Conservation (phyloP, 2,797 vertebrate species). For the Labroides dimidiatus region DNA sequence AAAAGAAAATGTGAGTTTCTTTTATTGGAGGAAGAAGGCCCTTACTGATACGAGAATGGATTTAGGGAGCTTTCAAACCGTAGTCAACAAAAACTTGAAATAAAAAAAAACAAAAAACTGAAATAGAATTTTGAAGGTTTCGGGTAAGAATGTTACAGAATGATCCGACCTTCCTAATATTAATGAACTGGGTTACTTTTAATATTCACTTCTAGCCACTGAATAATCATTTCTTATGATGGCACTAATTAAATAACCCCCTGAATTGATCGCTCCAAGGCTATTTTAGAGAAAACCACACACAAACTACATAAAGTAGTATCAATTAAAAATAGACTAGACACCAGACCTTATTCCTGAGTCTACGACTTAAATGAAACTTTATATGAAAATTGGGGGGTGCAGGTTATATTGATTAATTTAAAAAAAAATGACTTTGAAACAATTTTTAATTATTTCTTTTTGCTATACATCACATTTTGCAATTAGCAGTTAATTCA, state of each 20-base stretch:
- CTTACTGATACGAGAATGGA: not conserved
- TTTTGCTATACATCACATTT: too few relatives aligned
- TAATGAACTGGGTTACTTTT: not conserved
- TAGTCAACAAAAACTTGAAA: not conserved
- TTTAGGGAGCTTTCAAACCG: not conserved
- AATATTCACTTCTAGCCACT: not conserved
- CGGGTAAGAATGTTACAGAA: not conserved
- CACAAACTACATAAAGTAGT: too few relatives aligned
- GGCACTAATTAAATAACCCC: not conserved
- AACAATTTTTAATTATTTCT: too few relatives aligned
- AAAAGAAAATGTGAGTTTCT: slow-evolving; percentile 14
- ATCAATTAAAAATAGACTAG: too few relatives aligned
- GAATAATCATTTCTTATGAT: not conserved
- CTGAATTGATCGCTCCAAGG: not conserved
- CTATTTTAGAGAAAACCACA: not conserved
- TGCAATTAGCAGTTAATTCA: too few relatives aligned
- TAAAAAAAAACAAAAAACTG: not conserved
- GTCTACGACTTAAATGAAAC: too few relatives aligned
- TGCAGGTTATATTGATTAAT: too few relatives aligned
- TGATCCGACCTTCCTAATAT: slow-evolving; percentile 1
- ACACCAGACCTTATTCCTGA: too few relatives aligned
- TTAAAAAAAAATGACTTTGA: too few relatives aligned
- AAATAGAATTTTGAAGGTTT: not conserved
- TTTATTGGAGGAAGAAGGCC: not conserved
- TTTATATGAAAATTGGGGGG: too few relatives aligned